phyloP scores from a whole-genome alignment of 1,140 invertebrate genomes.

The Papilio aristodemus region DNA sequence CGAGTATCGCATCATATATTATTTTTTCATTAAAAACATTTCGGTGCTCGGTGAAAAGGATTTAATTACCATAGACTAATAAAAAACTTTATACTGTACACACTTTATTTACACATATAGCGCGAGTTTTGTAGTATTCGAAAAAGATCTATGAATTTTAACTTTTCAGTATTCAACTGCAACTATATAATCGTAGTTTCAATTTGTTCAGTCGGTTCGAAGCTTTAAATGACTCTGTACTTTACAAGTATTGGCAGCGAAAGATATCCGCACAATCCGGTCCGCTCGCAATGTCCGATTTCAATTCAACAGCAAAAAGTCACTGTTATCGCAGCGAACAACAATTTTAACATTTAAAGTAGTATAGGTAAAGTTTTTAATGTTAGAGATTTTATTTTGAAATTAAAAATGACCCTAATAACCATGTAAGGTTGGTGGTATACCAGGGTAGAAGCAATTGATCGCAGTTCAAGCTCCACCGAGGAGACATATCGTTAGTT shows the following conservation, averaged over 20 bases:
- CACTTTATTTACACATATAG: too few species aligned
- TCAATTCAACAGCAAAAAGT: background rate
- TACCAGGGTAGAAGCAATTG: background rate
- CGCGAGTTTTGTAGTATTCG: background rate
- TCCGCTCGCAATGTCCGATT: background rate
- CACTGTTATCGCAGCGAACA: background rate
- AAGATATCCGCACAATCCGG: constrained; percentile 1
- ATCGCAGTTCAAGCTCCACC: background rate
- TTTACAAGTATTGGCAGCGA: constrained; percentile 20
- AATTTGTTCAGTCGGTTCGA: constrained; percentile 15
- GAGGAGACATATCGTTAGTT: background rate
- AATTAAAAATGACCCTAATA: background rate
- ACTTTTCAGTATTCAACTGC: constrained; percentile 15
- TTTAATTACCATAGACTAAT: too few species aligned
- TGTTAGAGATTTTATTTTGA: too few species aligned
- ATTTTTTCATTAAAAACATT: too few species aligned
- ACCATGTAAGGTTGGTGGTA: background rate
- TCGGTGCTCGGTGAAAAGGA: too few species aligned
- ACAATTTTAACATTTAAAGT: background rate
- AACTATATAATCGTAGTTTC: constrained; percentile 9
- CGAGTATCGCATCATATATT: too few species aligned
- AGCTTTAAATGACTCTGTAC: constrained; percentile 17
- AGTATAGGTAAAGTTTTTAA: background rate
- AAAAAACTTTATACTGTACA: too few species aligned
- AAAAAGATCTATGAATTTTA: constrained; percentile 11